phyloP scores from a whole-genome alignment of 1,140 invertebrate genomes.

The Drosophila sucinea region DNA sequence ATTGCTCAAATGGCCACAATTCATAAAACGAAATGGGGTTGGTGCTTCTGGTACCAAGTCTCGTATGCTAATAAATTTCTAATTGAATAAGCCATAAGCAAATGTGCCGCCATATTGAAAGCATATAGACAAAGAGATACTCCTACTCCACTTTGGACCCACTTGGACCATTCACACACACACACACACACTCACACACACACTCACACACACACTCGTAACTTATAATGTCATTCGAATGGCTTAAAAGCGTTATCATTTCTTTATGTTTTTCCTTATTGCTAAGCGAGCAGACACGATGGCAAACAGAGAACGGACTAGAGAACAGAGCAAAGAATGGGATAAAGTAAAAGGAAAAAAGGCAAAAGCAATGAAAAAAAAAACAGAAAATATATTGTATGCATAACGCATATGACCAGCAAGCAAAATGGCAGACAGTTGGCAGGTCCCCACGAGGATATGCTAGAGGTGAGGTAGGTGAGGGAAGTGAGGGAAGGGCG shows the following conservation, averaged over 20 bases:
- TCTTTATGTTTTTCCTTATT: conserved; percentile 63
- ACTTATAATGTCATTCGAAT: conserved; percentile 67
- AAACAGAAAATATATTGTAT: conserved; percentile 58
- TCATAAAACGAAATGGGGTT: neutral
- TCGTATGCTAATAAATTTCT: conserved; percentile 64
- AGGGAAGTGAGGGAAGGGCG: neutral
- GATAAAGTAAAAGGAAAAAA: conserved; percentile 19
- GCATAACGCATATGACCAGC: conserved; percentile 64
- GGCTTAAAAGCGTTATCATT: conserved; percentile 64
- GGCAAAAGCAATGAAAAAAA: neutral
- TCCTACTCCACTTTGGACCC: neutral
- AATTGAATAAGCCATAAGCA: conserved; percentile 67
- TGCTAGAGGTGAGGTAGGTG: conserved; percentile 1
- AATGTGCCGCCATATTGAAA: conserved; percentile 22
- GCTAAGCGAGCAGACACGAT: conserved; percentile 40
- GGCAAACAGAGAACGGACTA: neutral
- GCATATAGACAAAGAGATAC: conserved; percentile 1
- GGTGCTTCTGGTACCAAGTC: neutral
- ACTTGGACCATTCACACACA: neutral
- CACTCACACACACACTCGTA: conserved; percentile 33
- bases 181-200: neutral
- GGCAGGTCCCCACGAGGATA: conserved; percentile 23
- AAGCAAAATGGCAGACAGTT: conserved; percentile 45
- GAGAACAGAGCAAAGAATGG: neutral
- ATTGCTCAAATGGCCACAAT: neutral